Evolutionary conservation across 1,140 invertebrate genomes (phyloP).

Genomic region (Drosophila lacteicornis): DNA sequence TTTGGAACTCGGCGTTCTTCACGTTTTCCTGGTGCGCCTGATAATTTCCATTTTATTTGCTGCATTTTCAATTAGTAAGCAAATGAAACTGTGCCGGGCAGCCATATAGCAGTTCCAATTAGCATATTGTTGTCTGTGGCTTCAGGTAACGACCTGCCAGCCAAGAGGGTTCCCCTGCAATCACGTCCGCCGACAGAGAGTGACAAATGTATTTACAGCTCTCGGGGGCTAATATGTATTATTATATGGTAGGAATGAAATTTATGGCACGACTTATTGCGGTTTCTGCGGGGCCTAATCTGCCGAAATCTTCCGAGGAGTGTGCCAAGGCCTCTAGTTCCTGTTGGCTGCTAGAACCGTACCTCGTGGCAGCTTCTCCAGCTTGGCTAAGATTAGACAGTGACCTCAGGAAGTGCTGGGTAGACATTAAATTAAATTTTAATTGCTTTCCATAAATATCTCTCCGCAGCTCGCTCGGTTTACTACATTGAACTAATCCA

Average conservation of each 20-base stretch:
- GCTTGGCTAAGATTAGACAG: conserved; percentile 26
- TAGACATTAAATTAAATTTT: conserved; percentile 48
- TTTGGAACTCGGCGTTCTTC: conserved; percentile 19
- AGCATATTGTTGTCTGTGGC: conserved; percentile 31
- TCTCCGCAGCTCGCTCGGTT: conserved; percentile 1
- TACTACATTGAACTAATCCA: conserved; percentile 35
- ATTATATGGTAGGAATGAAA: conserved; percentile 44
- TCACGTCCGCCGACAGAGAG: conserved; percentile 34
- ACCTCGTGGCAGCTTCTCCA: neutral
- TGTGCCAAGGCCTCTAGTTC: conserved; percentile 38
- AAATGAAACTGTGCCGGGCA: conserved; percentile 22
- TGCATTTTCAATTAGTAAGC: conserved; percentile 39
- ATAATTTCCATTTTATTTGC: conserved; percentile 25
- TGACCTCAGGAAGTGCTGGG: conserved; percentile 55
- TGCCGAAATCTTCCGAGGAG: conserved; percentile 25
- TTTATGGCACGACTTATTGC: conserved; percentile 63
- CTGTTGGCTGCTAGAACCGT: conserved; percentile 12
- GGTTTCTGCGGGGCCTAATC: conserved; percentile 32
- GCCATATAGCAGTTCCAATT: conserved; percentile 10
- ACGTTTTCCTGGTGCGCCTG: conserved; percentile 28
- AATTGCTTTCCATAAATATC: conserved; percentile 59
- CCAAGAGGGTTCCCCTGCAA: conserved; percentile 21
- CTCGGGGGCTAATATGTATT: conserved; percentile 41
- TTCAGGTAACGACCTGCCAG: conserved; percentile 23
- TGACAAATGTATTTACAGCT: conserved; percentile 46